Conservation (phyloP, 2,888 invertebrate species). For the Eupithecia vulgata region DNA sequence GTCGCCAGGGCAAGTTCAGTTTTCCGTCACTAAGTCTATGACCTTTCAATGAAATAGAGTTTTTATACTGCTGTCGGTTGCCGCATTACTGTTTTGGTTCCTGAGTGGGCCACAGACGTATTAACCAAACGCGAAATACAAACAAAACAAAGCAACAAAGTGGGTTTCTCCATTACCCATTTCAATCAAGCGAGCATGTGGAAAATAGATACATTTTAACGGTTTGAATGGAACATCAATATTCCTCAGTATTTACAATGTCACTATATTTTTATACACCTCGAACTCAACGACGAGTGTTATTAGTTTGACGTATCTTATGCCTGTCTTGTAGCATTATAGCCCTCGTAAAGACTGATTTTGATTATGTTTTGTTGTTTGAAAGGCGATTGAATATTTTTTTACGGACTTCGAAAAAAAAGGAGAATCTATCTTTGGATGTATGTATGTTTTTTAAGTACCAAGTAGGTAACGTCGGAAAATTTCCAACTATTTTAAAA, state of each 20-base stretch:
- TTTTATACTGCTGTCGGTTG: background rate
- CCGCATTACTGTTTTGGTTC: too few relatives aligned
- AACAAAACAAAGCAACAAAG: constrained; percentile 29
- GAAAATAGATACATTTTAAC: constrained; percentile 8
- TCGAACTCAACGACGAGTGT: background rate
- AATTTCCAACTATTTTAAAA: background rate
- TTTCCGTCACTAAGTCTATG: background rate
- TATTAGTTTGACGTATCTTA: background rate
- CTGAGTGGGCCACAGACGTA: background rate
- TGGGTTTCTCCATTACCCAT: constrained; percentile 34
- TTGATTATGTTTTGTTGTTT: background rate
- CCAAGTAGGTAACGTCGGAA: background rate
- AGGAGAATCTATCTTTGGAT: too few relatives aligned
- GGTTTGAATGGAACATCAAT: background rate
- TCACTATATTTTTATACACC: background rate
- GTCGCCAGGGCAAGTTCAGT: background rate
- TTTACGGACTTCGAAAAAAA: too few relatives aligned
- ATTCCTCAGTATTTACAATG: background rate
- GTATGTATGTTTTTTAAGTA: background rate
- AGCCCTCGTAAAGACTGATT: background rate
- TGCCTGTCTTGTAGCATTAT: background rate
- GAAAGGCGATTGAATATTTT: background rate
- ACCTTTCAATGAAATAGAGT: background rate
- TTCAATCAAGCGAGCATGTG: constrained; percentile 42
- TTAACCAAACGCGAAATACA: constrained; percentile 36